A percentile compares a stretch with the other conserved stretches of the same genome.
phyloP scores from a whole-genome alignment of 2,888 invertebrate genomes.

The Neocrepidodera transversa region DNA sequence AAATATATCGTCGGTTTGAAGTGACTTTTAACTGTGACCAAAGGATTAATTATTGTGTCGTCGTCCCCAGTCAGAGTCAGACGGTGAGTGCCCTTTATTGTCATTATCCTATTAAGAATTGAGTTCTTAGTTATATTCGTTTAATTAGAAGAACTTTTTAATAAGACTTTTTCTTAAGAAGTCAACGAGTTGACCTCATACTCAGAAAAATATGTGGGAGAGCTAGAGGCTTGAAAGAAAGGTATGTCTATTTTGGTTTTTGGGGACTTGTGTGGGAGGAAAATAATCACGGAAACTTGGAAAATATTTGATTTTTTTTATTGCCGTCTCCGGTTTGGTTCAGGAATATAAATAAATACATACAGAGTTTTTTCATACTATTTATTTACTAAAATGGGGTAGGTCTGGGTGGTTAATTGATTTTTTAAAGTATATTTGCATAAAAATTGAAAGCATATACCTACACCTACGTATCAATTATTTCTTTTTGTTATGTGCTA shows the following conservation, averaged over 20 bases:
- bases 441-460: too few relatives aligned
- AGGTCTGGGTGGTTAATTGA: too few relatives aligned
- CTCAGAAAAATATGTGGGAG: slow-evolving; percentile 2
- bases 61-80: too few relatives aligned
- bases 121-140: neutral
- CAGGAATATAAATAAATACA: too few relatives aligned
- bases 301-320: too few relatives aligned
- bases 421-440: too few relatives aligned
- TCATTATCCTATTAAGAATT: neutral
- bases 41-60: slow-evolving; percentile 4
- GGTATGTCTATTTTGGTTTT: slow-evolving; percentile 3
- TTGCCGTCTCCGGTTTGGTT: too few relatives aligned
- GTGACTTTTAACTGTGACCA: slow-evolving; percentile 1
- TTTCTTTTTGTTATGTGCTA: too few relatives aligned
- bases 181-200: slow-evolving; percentile 4
- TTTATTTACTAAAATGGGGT: too few relatives aligned
- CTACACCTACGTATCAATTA: too few relatives aligned
- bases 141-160: neutral
- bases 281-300: neutral
- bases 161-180: neutral
- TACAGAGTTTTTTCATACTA: too few relatives aligned
- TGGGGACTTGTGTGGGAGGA: slow-evolving; percentile 7
- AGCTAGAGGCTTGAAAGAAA: slow-evolving; percentile 1
- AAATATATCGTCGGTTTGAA: neutral
- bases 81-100: slow-evolving; percentile 12